These are phyloP conservation scores for Holothuria glaberrima DNA, from an alignment of 35 echinoderm and acorn worm genomes.

Conservation along the genomic window DNA sequence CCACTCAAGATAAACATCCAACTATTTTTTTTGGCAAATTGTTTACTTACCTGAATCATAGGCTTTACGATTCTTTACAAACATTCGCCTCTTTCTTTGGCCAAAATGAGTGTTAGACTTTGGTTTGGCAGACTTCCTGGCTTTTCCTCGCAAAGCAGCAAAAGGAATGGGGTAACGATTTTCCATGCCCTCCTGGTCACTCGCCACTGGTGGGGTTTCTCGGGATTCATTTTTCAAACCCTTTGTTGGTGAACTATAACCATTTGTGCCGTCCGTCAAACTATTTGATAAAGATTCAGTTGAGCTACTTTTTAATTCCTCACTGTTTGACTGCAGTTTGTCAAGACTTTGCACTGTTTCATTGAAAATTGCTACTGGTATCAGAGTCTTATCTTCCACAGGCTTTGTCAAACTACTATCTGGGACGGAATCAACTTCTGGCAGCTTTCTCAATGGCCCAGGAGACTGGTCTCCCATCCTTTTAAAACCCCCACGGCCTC, in stretches of 20 bases:
- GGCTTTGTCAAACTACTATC: too few relatives aligned
- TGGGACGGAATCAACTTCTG: too few relatives aligned
- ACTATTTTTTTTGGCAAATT: neutral
- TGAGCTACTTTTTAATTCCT: neutral
- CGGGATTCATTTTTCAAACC: too few relatives aligned
- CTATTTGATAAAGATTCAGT: neutral
- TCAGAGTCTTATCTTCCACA: too few relatives aligned
- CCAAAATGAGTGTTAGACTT: conserved; percentile 52
- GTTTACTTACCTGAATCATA: conserved; percentile 32
- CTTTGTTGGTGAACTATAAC: too few relatives aligned
- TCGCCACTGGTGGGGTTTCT: neutral
- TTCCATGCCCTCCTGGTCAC: too few relatives aligned
- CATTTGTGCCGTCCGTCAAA: too few relatives aligned
- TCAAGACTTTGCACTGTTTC: neutral
- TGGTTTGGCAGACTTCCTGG: neutral
- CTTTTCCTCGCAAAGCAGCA: conserved; percentile 22
- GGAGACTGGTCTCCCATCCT: too few relatives aligned
- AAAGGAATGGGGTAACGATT: conserved; percentile 3
- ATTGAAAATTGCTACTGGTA: neutral
- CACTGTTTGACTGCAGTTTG: neutral
- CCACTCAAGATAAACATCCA: neutral
- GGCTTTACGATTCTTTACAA: neutral
- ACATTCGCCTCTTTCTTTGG: neutral
- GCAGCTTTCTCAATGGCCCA: too few relatives aligned
- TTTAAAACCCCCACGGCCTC: neutral